A percentile compares a stretch with the other conserved stretches of the same genome.
Conservation (phyloP, 2,113 vertebrate species). For the Paramormyrops kingsleyae region DNA sequence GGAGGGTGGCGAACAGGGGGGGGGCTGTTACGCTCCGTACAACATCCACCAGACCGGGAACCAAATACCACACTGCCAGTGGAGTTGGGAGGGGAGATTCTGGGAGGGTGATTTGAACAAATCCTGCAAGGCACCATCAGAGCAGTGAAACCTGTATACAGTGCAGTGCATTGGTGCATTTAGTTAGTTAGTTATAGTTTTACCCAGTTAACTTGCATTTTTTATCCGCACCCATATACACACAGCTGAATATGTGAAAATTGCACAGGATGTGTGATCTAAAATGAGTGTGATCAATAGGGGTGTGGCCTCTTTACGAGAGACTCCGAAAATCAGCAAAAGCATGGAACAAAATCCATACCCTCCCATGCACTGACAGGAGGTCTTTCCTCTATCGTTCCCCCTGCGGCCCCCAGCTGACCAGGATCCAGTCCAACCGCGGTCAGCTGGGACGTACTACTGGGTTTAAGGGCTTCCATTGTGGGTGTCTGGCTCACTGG, state of each 20-base stretch:
- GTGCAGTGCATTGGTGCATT: neutral
- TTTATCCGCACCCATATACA: neutral
- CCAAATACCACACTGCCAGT: neutral
- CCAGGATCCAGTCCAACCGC: neutral
- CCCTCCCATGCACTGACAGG: neutral
- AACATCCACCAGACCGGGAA: neutral
- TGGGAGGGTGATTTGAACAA: neutral
- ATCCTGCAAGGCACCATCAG: neutral
- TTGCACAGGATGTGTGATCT: neutral
- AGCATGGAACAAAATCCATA: neutral
- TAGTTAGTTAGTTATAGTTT: neutral
- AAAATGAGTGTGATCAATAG: neutral
- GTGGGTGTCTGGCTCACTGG: neutral
- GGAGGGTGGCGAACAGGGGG: constrained; percentile 30
- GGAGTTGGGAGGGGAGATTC: neutral
- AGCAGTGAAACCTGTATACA: neutral
- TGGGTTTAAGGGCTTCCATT: neutral
- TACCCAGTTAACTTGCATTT: neutral
- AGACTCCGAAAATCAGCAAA: neutral
- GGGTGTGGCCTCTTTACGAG: neutral
- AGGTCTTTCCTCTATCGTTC: neutral
- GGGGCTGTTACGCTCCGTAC: neutral
- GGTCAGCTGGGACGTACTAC: neutral
- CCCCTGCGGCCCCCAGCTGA: neutral
- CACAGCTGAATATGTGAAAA: neutral